phyloP scores from a whole-genome alignment of 2,797 vertebrate species.

The Sebastes oblongus region DNA sequence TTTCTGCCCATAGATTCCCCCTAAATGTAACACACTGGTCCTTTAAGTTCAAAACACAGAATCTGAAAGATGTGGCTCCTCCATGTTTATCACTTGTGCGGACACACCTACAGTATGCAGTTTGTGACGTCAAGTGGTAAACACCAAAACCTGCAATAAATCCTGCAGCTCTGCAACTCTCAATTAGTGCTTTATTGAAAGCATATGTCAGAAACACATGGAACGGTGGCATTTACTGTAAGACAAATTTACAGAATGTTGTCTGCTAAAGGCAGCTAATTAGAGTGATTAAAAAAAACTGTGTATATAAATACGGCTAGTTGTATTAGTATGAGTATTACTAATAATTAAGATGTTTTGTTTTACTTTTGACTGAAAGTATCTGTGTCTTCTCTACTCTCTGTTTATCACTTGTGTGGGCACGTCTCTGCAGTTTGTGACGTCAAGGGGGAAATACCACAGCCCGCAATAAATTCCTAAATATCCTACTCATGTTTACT shows the following conservation, averaged over 20 bases:
- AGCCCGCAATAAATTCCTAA: slow-evolving; percentile 19
- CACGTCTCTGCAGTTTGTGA: slow-evolving; percentile 26
- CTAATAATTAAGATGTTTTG: not conserved
- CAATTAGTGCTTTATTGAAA: slow-evolving; percentile 16
- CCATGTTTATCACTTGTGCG: not conserved
- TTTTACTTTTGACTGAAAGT: not conserved
- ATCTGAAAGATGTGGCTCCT: not conserved
- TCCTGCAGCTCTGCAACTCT: not conserved
- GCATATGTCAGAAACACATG: not conserved
- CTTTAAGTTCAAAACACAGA: not conserved
- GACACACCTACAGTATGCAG: slow-evolving; percentile 5
- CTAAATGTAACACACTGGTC: too few species aligned
- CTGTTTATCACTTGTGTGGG: slow-evolving; percentile 9
- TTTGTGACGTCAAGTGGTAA: slow-evolving; percentile 30
- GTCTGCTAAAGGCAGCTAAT: not conserved
- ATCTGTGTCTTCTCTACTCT: not conserved
- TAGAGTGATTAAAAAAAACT: not conserved
- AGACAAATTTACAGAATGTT: not conserved
- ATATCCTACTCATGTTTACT: slow-evolving; percentile 13
- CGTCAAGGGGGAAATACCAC: slow-evolving; percentile 20
- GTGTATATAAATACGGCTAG: not conserved
- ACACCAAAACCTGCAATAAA: slow-evolving; percentile 28
- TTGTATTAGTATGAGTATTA: not conserved
- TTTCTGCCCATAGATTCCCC: too few species aligned
- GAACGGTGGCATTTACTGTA: not conserved